Conservation (phyloP, 2,797 vertebrate genomes). For the Poeciliopsis paucimaculata region DNA sequence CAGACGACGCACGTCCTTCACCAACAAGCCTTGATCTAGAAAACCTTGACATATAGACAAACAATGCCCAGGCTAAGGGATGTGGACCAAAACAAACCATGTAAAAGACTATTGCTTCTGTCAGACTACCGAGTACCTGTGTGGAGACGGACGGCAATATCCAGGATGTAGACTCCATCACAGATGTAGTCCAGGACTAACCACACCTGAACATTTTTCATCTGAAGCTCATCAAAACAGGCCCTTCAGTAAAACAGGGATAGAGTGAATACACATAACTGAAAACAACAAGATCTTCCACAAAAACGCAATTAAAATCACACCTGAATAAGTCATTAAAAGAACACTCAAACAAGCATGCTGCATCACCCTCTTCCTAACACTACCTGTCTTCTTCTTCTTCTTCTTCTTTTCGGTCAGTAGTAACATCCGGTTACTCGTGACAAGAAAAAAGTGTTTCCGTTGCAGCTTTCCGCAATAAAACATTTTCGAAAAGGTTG, state of each 20-base stretch:
- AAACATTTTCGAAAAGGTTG: no score
- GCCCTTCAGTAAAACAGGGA: conserved; percentile 78
- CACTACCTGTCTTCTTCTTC: no score
- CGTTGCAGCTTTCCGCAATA: no score
- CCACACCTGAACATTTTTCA: conserved; percentile 84
- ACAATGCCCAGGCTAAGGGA: not conserved
- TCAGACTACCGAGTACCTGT: conserved; percentile 82
- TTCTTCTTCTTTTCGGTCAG: not conserved
- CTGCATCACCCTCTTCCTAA: no score
- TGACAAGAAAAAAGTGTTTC: no score
- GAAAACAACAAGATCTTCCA: not conserved
- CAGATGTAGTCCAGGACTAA: conserved; percentile 90
- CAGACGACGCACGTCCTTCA: conserved; percentile 87
- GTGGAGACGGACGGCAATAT: conserved; percentile 86
- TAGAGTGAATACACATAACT: not conserved
- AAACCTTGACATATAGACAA: conserved; percentile 80
- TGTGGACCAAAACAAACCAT: not conserved
- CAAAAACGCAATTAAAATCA: no score
- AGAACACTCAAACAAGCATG: no score
- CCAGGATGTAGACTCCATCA: conserved; percentile 87
- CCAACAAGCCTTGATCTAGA: conserved; percentile 92
- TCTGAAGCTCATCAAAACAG: conserved; percentile 92
- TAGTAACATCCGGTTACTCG: not conserved
- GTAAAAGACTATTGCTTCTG: not conserved
- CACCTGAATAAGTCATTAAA: no score